Evolutionary conservation across 2,888 invertebrate species (phyloP), one percentile per base, ranked within the genome.

Genomic region (Tachystola acroxantha): DNA sequence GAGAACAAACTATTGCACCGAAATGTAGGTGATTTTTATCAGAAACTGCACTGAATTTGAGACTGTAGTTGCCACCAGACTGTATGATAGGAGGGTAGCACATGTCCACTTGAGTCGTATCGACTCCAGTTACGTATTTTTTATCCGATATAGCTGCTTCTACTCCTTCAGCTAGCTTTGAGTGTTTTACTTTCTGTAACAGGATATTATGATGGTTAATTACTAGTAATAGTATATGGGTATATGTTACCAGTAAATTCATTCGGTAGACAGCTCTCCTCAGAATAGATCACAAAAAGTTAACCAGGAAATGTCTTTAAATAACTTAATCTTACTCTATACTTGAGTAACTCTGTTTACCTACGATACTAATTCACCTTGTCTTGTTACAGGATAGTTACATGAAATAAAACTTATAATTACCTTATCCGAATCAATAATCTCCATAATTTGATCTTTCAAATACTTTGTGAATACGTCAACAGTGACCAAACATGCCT

Each of bases 21-120:
- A 98, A 99, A 77, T 99, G 97, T 39, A 99, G 77, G 48, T 91
- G 91, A 68, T 97, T 97, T 70, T 98, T 97, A 71, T 99, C 98
- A 54, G 97, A 96, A 2, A 92, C 92, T 2, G 96, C 96, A 65
- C 97, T 98, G 79, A 99, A 99, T 80, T 99, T 99, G 30, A 99
- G 89, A 63, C 93, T 95, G 82, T 99, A 99, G 65, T 94, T 93
- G n/a, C 98, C 99, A 6, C 99, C 99, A 22, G 98, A 99, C 74
- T 99, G 99, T 60, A 99, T 96, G 40, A 99, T 99, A 0, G 99
- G 96, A 0, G 98, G 97, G 72, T 99, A 99, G 67, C 99, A 99
- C 92, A 97, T 96, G 64, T 99, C 99, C 2, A 99, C 90, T 71
- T 97, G 94, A 14, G 91, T 91, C 2, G 93, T 91, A 78, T 98